phyloP scores from a whole-genome alignment of 2,797 vertebrate species.

The Enteromius trimaculatus region DNA sequence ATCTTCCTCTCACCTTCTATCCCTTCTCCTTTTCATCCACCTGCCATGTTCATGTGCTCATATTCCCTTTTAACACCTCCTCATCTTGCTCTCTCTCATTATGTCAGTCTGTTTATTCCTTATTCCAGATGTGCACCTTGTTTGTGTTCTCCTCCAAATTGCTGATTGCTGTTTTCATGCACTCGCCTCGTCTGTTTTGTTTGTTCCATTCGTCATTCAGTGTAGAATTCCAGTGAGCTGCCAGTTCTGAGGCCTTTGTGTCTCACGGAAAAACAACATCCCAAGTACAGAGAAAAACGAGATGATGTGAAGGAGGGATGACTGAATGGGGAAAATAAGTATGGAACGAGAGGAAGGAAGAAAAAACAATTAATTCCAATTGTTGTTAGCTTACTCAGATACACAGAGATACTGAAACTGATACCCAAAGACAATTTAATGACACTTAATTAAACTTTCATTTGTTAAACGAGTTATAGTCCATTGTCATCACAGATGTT shows the following conservation, averaged over 20 bases:
- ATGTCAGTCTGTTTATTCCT: slow-evolving; percentile 10
- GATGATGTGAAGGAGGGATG: not conserved
- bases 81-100: not conserved
- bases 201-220: slow-evolving; percentile 12
- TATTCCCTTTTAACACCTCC: slow-evolving; percentile 17
- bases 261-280: slow-evolving; percentile 19
- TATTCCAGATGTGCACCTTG: slow-evolving; percentile 35
- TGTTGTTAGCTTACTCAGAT: not conserved
- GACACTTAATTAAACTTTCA: not conserved
- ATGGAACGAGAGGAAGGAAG: not conserved
- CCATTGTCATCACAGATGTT: not conserved
- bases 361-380: not conserved
- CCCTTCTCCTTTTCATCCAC: slow-evolving; percentile 23
- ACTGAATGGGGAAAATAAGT: not conserved
- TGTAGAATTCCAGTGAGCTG: slow-evolving; percentile 23
- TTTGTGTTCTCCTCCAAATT: slow-evolving; percentile 25
- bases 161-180: slow-evolving; percentile 20
- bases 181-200: slow-evolving; percentile 16
- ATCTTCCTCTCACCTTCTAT: slow-evolving; percentile 4
- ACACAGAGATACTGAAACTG: not conserved
- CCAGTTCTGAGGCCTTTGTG: slow-evolving; percentile 17
- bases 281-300: slow-evolving; percentile 7
- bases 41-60: slow-evolving; percentile 47
- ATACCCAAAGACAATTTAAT: not conserved
- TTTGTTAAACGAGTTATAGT: not conserved